Base-by-base conservation (phyloP, 1,140 invertebrate species). In the Papilio dardanus region DNA sequence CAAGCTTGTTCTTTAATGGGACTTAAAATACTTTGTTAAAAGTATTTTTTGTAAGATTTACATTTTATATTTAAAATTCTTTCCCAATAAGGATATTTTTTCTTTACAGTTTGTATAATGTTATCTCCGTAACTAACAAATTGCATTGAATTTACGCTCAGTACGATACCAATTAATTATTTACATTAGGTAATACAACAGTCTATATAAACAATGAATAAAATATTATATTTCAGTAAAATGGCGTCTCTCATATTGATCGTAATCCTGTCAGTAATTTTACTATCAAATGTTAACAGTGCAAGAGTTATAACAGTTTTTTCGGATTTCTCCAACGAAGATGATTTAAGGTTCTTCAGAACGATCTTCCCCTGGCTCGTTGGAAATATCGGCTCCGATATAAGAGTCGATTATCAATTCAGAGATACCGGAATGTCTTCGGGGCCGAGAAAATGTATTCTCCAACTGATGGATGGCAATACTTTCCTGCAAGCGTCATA, bases 401-500 rank as follows among this genome's bases (percentile, higher is more conserved):
- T 71, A 12, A 71, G 68, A 46, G 40, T 71, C 4, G 68, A 71
- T 71, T 71, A 50, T 46, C 68, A 71, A 71, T 71, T 71, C 42
- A 71, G 28, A 54, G 69, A 71, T 50, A 50, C 69, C 14, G 69
- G 69, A n/a, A 71, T 71, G 69, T 28, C 69, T 8, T 71, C 69
- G 14, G 69, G 69, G 19, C 69, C 69, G 24, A 71, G 69, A 50
- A 71, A 71, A 50, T 71, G 69, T 71, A 71, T 71, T 42, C 69
- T 71, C 1, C 69, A 46, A 46, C 0, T 46, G 16, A 71, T 71
- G 69, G 40, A 71, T 31, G 69, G 69, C n/a, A 71, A 71, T 28
- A 71, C 69, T 16, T 71, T 30, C 40, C 69, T 71, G 8, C 69
- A 71, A 50, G 69, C 69, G 5, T 71, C 69, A n/a, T 71, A 71